phyloP scores from a whole-genome alignment of 2,113 vertebrate genomes.

The Leucosticte australis region DNA sequence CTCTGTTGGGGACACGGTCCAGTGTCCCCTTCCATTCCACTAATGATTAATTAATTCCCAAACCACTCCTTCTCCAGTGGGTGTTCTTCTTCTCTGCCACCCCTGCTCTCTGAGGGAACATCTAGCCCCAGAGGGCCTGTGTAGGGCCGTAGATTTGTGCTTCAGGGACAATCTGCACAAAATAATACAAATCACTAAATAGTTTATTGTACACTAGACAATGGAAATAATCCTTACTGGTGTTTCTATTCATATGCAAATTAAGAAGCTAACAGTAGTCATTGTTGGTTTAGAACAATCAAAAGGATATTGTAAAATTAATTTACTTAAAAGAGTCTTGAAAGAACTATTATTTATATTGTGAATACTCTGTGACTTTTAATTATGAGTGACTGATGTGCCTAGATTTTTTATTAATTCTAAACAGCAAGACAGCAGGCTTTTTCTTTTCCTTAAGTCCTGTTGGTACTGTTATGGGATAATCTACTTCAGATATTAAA shows the following conservation, averaged over 20 bases:
- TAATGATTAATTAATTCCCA: not conserved
- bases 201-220: not conserved
- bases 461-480: not conserved
- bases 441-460: not conserved
- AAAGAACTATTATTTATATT: not conserved
- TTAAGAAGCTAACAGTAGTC: not conserved
- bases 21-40: not conserved
- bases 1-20: rapidly evolving
- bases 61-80: not conserved
- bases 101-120: not conserved
- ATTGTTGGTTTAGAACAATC: not conserved
- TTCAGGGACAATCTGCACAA: not conserved
- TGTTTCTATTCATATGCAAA: not conserved
- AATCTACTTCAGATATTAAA: slow-evolving; percentile 19
- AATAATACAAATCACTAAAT: not conserved
- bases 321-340: not conserved
- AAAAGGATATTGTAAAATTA: not conserved
- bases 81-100: no score
- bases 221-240: not conserved
- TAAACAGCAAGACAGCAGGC: not conserved
- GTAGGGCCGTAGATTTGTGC: not conserved
- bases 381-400: not conserved
- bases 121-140: not conserved
- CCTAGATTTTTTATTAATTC: not conserved
- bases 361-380: not conserved